Base-by-base conservation (phyloP, 2,888 invertebrate genomes). In the Agapetus fuscipes region DNA sequence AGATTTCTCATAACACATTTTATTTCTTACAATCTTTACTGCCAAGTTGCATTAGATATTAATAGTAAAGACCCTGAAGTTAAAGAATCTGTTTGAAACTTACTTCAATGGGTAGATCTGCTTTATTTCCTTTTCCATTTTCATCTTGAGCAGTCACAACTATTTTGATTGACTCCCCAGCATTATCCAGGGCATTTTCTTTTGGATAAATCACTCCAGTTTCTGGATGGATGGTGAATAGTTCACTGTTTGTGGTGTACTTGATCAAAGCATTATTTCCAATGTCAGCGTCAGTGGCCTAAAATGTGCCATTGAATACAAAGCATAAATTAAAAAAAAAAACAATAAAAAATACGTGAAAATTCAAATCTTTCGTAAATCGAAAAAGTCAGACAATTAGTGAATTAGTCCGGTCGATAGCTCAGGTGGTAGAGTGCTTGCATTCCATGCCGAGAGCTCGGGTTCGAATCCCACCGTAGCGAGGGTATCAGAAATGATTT, bases 181-280 rank as follows among this genome's bases (percentile, higher is more conserved):
- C 54, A 15, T 54, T 41, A 12, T 36, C 59, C 1, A 61, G 58
- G 11, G 59, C 57, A 32, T 49, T 45, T 12, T 58, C 60, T 17
- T 61, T 59, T 3, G 75, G 66, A 45, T 71, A 71, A 2, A 82
- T 69, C 3, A 64, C 64, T 1, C 82, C 82, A 3, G 73, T 72
- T 13, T 58, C 53, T 0, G 72, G 64, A 25, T 78, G 64, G 30
- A 82, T 72, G 0, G 64, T 61, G 41, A 81, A 66, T 12, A 57
- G 58, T 3, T 61, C 56, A 20, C 51, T 54, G 30, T 52, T 48
- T 24, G 64, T 51, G 3, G 55, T 53, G 49, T 67, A 69, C 33
- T 55, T 55, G 34, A 71, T 57, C 39, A 58, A 62, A 27, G 76
- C 73, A 54, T 79, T 78, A 37, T 61, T 57, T 1, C 75, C 71